phyloP scores from a whole-genome alignment of 2,888 invertebrate species.

The Eucera pruinosa region DNA sequence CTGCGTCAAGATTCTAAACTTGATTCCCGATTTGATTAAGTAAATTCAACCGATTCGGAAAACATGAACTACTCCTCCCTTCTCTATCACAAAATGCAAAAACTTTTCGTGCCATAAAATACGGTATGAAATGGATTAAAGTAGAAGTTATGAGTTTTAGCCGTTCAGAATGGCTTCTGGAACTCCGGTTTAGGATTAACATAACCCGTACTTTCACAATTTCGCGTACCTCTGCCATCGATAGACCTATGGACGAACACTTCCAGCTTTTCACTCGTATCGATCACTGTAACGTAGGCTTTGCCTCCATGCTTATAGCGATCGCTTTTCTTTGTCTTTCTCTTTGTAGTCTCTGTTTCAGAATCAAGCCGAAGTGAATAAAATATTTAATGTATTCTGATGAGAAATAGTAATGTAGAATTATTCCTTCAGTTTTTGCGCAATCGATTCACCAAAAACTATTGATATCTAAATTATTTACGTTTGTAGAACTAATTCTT shows the following conservation, averaged over 20 bases:
- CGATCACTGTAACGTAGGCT: not conserved
- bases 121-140: not conserved
- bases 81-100: not conserved
- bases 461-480: too few species aligned
- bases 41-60: not conserved
- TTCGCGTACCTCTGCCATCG: not conserved
- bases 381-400: too few species aligned
- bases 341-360: too few species aligned
- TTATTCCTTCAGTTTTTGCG: too few species aligned
- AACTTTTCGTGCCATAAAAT: not conserved
- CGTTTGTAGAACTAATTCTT: too few species aligned
- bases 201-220: not conserved
- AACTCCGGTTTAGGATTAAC: not conserved
- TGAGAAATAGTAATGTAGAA: too few species aligned
- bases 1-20: constrained; percentile 1
- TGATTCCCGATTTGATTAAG: not conserved
- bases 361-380: too few species aligned
- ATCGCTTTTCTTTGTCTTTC: not conserved
- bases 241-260: not conserved
- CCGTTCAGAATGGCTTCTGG: not conserved
- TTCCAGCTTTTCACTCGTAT: not conserved
- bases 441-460: too few species aligned
- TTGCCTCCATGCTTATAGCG: not conserved
- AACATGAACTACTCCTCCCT: not conserved
- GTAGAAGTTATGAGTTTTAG: too few species aligned